Evolutionary conservation across 2,113 vertebrate genomes (phyloP).

Genomic region (Chauna torquata): DNA sequence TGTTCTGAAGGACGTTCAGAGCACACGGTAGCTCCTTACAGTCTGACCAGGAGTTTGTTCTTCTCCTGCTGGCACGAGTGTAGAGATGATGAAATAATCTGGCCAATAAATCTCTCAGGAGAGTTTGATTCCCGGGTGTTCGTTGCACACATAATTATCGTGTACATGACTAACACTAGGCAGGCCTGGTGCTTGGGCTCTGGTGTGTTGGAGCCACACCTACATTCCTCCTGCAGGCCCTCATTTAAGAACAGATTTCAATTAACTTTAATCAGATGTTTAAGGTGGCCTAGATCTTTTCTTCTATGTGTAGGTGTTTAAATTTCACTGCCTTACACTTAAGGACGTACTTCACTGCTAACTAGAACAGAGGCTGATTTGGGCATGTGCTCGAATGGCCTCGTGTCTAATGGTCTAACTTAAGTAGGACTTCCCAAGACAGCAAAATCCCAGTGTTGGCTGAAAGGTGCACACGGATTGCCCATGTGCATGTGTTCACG

Average conservation of each 20-base stretch:
- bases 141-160: neutral
- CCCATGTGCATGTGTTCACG: rapidly evolving
- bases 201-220: constrained; percentile 8
- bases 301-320: constrained; percentile 12
- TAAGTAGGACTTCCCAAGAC: neutral
- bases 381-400: neutral
- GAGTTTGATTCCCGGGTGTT: neutral
- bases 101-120: neutral
- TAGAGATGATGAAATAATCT: neutral
- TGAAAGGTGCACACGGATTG: neutral
- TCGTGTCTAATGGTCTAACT: neutral
- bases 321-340: neutral
- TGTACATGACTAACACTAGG: constrained; percentile 13
- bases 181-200: neutral
- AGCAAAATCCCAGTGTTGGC: neutral
- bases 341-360: neutral
- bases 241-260: constrained; percentile 38
- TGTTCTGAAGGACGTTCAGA: neutral
- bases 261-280: constrained; percentile 39
- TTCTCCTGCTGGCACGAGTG: neutral
- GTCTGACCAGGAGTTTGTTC: neutral
- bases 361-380: neutral
- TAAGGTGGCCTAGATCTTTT: constrained; percentile 14
- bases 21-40: neutral
- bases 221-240: constrained; percentile 3